These are phyloP conservation scores for Pogonocichla stellata DNA, from an alignment of 2,113 vertebrate species.

Conservation along the genomic window DNA sequence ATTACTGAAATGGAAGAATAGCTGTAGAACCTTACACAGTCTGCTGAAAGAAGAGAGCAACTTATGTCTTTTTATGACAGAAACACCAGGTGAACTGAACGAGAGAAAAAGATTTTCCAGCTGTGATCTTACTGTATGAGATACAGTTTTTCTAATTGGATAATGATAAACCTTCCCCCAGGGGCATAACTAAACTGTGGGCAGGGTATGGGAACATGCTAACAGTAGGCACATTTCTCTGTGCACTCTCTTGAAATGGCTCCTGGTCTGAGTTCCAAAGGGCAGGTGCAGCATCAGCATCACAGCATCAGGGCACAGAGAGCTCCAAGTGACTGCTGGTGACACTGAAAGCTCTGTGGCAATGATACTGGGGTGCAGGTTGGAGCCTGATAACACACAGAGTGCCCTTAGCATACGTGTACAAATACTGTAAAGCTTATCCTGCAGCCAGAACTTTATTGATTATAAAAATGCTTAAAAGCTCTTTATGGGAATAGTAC, in stretches of 20 bases:
- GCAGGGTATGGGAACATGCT: background rate
- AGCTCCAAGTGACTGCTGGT: background rate
- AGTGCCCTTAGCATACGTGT: background rate
- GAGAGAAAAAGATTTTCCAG: background rate
- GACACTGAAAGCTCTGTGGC: background rate
- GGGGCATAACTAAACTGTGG: background rate
- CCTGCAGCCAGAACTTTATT: background rate
- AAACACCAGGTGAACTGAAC: background rate
- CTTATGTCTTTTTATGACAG: background rate
- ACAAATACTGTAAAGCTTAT: background rate
- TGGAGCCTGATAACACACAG: background rate
- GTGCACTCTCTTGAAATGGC: background rate
- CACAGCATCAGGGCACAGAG: rapidly evolving
- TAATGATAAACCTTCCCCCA: background rate
- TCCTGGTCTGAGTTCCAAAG: background rate
- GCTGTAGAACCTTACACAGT: background rate
- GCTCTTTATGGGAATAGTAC: background rate
- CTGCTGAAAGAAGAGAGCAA: background rate
- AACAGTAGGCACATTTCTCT: background rate
- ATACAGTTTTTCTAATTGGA: background rate
- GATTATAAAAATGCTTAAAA: background rate
- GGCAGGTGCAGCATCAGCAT: background rate
- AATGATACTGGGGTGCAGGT: background rate
- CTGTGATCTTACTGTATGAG: background rate
- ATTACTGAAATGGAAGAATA: background rate